Percentiles rank a stretch among this genome's conserved stretches.
phyloP scores from a whole-genome alignment of 2,888 invertebrate genomes.

The Drosophila leonis region DNA sequence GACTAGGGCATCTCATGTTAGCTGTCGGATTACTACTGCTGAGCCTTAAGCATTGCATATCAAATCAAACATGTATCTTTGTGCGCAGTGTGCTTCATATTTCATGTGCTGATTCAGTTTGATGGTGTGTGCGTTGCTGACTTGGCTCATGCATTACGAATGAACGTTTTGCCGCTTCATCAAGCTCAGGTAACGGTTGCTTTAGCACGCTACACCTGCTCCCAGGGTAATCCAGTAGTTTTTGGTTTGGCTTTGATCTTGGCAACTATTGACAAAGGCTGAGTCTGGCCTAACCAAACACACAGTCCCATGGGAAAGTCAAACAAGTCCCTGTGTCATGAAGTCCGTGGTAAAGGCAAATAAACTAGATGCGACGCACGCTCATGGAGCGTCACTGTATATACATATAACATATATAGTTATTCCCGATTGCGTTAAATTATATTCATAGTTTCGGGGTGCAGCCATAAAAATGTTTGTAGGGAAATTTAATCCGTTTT shows the following conservation, averaged over 20 bases:
- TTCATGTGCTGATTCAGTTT: conserved; percentile 16
- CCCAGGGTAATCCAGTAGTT: conserved; percentile 45
- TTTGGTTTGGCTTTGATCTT: conserved; percentile 66
- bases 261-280: conserved; percentile 69
- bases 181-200: conserved; percentile 18
- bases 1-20: neutral
- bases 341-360: conserved; percentile 54
- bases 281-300: conserved; percentile 60
- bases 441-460: conserved; percentile 58
- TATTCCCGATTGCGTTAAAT: conserved; percentile 38
- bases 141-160: conserved; percentile 39
- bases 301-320: conserved; percentile 62
- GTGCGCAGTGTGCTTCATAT: conserved; percentile 14
- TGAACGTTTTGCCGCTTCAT: conserved; percentile 43
- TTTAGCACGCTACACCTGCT: conserved; percentile 40
- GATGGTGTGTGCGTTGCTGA: conserved; percentile 1
- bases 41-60: conserved; percentile 17
- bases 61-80: conserved; percentile 23
- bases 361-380: conserved; percentile 40
- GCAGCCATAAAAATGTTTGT: conserved; percentile 32
- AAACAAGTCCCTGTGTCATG: conserved; percentile 52
- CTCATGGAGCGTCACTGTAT: conserved; percentile 16
- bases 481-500: conserved; percentile 68
- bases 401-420: neutral
- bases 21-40: neutral